Conservation (phyloP, 2,797 vertebrate genomes). For the Coilia nasus region DNA sequence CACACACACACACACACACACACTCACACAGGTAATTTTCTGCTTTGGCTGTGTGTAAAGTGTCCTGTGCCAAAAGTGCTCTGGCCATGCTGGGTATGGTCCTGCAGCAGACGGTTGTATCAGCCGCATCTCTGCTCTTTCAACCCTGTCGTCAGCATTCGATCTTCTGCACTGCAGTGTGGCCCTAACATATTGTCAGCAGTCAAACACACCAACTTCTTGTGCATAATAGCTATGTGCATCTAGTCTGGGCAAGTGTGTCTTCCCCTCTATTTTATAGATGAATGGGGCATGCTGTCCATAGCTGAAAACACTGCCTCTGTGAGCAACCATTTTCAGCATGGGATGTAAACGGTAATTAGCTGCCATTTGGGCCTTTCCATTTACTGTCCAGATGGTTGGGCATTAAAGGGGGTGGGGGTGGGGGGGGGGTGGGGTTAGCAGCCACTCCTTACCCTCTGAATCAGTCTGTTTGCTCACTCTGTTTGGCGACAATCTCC, state of each 20-base stretch:
- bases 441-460: background rate
- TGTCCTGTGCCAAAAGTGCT: background rate
- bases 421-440: background rate
- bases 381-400: constrained; percentile 19
- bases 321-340: background rate
- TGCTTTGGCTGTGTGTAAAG: constrained; percentile 4
- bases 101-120: constrained; percentile 1
- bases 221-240: background rate
- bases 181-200: background rate
- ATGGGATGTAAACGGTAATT: constrained; percentile 11
- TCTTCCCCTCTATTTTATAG: background rate
- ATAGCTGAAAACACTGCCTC: background rate
- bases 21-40: background rate
- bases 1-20: constrained; percentile 24
- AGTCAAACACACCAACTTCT: background rate
- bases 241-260: background rate
- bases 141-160: background rate
- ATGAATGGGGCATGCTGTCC: background rate
- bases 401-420: constrained; percentile 9
- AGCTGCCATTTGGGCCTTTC: constrained; percentile 6
- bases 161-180: background rate
- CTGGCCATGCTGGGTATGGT: constrained; percentile 1
- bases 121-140: constrained; percentile 2
- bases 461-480: constrained; percentile 15
- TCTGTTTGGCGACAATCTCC: background rate